Percentiles rank a stretch among this genome's conserved stretches.
phyloP scores from a whole-genome alignment of 1,140 invertebrate genomes.

The Leguminivora glycinivorella region DNA sequence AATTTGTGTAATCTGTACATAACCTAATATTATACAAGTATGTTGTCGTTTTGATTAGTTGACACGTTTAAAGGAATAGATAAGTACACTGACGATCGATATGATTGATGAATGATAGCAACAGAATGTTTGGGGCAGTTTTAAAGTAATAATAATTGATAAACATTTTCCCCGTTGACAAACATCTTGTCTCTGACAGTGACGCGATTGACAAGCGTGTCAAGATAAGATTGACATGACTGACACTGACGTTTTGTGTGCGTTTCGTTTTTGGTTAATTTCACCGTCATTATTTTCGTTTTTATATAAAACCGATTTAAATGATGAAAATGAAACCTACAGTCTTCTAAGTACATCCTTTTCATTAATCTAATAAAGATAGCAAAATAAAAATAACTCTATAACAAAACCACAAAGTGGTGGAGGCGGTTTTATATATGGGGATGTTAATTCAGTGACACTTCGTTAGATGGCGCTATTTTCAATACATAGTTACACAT shows the following conservation, averaged over 20 bases:
- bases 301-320: too few relatives aligned
- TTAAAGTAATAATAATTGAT: constrained; percentile 4
- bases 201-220: not conserved
- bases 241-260: constrained; percentile 12
- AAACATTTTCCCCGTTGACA: constrained; percentile 8
- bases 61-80: not conserved
- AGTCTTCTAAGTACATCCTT: too few relatives aligned
- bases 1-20: constrained; percentile 9
- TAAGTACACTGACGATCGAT: not conserved
- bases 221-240: too few relatives aligned
- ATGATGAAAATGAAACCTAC: too few relatives aligned
- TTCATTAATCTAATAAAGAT: too few relatives aligned
- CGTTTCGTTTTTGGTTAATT: not conserved
- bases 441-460: not conserved
- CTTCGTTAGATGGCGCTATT: not conserved
- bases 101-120: not conserved
- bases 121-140: not conserved
- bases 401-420: too few relatives aligned
- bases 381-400: too few relatives aligned
- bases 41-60: not conserved
- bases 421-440: too few relatives aligned
- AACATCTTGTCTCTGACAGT: constrained; percentile 16
- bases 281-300: too few relatives aligned
- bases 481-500: too few relatives aligned
- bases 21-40: not conserved